These are phyloP conservation scores for Tipula vernalis DNA, from an alignment of 2,888 invertebrate genomes.

Conservation along the genomic window DNA sequence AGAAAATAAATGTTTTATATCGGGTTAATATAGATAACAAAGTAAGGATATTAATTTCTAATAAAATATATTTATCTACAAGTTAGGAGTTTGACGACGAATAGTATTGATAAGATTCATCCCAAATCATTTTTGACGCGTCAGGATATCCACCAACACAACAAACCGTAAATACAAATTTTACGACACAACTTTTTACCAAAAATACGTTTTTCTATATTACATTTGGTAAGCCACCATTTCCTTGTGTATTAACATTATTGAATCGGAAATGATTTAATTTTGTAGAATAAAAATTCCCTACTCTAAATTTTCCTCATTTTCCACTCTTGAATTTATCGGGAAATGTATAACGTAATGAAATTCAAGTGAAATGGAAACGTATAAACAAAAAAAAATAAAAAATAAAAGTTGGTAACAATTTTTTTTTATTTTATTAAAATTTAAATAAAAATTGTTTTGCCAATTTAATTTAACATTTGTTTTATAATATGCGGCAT, in stretches of 20 bases:
- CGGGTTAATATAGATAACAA: too few relatives aligned
- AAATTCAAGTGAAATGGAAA: constrained; percentile 4
- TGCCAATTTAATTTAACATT: neutral
- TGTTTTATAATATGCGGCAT: neutral
- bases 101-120: too few relatives aligned
- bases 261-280: constrained; percentile 4
- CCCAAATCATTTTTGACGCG: neutral
- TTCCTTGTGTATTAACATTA: neutral
- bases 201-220: neutral
- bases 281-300: neutral
- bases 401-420: neutral
- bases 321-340: neutral
- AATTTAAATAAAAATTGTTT: neutral
- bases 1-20: too few relatives aligned
- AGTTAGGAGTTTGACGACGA: too few relatives aligned
- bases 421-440: neutral
- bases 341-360: neutral
- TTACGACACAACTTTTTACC: neutral
- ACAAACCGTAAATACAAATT: neutral
- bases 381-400: too few relatives aligned
- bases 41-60: too few relatives aligned
- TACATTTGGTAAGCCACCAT: neutral
- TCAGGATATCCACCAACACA: neutral
- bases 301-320: neutral
- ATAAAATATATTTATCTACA: too few relatives aligned